A percentile compares a stretch with the other conserved stretches of the same genome.
Conservation (phyloP, 2,113 vertebrate genomes). For the Notothenia rossii region DNA sequence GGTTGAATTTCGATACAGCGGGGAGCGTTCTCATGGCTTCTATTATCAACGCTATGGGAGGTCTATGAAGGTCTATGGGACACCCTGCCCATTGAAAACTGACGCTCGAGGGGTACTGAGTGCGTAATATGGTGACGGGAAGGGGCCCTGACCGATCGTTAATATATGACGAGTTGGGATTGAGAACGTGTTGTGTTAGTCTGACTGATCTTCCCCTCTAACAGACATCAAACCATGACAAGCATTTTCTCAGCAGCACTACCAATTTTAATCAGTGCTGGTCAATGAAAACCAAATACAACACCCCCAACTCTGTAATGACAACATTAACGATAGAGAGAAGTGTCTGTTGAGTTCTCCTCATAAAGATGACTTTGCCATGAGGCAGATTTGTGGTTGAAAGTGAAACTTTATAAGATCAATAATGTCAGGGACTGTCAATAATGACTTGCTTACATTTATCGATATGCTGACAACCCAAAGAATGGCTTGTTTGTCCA, state of each 20-base stretch:
- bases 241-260: slow-evolving; percentile 22
- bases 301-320: background rate
- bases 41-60: too few relatives aligned
- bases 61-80: too few relatives aligned
- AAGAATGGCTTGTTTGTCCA: slow-evolving; percentile 76
- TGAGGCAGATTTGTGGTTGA: slow-evolving; percentile 42
- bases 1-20: too few relatives aligned
- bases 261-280: slow-evolving; percentile 10
- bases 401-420: slow-evolving; percentile 59
- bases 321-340: background rate
- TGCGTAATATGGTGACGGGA: too few relatives aligned
- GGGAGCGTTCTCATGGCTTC: too few relatives aligned
- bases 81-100: too few relatives aligned
- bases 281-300: background rate
- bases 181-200: slow-evolving; percentile 8
- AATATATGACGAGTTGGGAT: too few relatives aligned
- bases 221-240: slow-evolving; percentile 18
- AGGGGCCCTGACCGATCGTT: too few relatives aligned
- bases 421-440: slow-evolving; percentile 50
- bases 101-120: too few relatives aligned
- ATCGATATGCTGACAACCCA: slow-evolving; percentile 74
- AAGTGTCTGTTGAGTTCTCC: background rate
- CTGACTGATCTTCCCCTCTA: slow-evolving; percentile 18
- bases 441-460: slow-evolving; percentile 63
- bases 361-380: slow-evolving; percentile 38